Evolutionary conservation across 2,888 invertebrate species (phyloP), one percentile per base, ranked within the genome.

Genomic region (Ophonus ardosiacus): DNA sequence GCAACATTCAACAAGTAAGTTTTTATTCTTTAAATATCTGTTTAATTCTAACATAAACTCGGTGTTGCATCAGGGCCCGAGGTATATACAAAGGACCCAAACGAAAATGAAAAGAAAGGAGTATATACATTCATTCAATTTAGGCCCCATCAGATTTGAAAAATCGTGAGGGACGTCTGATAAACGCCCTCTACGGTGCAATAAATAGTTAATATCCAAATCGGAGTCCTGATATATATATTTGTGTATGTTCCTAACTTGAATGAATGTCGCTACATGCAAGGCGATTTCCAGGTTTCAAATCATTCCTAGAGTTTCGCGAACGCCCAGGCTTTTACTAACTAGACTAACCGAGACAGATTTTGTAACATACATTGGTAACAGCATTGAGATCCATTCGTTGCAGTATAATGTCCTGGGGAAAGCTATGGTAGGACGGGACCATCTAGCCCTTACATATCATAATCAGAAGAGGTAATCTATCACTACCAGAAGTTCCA

Each of bases 1-100:
- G 97, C 97, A 85, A 96, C 97, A 86, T 94, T 97, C 87, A 95
- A 96, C 89, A 97, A 97, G 97, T 98, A 92, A 95, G 96, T 95
- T 31, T 31, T 31, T 31, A 81, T 15, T 10, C n/a, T n/a, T 13
- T 4, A 78, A 6, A 13, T 78, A 7, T 43, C 15, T 51, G 43
- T 51, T 51, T 10, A 24, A 0, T 15, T n/a, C 17, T 57, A 57
- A 18, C 31, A 57, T 78, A 57, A 57, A 56, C 78, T 8, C 56
- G 78, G 56, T 56, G 51, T 74, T 51, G n/a, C 40, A 57, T 57
- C 78, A 78, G 71, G 71, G 71, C 71, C 17, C 71, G 71, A 74
- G 17, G 43, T 43, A 74, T 74, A 43, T 74, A 51, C 18, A 74
- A 43, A 74, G 71, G 71, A 74, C 51, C 51, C 13, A 68, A 13